Conservation (phyloP, 2,888 invertebrate species). For the Yponomeuta sedellus region DNA sequence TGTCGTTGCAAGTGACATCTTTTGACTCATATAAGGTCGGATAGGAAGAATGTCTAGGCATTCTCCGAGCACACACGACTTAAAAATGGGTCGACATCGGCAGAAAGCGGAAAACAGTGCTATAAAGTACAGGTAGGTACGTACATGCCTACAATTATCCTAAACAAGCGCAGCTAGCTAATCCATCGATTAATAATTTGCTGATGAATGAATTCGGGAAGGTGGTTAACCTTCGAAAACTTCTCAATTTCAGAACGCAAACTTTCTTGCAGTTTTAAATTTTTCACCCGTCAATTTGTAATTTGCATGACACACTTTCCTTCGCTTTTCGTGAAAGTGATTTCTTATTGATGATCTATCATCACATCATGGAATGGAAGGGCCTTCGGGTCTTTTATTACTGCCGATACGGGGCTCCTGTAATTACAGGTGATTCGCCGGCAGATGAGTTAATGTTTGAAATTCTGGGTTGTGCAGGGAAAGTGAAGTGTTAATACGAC, state of each 20-base stretch:
- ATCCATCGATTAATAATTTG: conserved; percentile 23
- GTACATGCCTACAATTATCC: conserved; percentile 27
- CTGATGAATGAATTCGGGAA: conserved; percentile 46
- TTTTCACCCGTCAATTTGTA: conserved; percentile 5
- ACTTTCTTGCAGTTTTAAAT: conserved; percentile 8
- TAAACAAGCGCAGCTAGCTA: conserved; percentile 45
- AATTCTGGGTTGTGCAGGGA: conserved; percentile 66
- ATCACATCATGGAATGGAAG: conserved; percentile 28
- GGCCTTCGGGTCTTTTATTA: conserved; percentile 40
- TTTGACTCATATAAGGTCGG: no score
- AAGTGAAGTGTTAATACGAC: conserved; percentile 73
- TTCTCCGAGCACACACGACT: no score
- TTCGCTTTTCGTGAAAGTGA: conserved; percentile 72
- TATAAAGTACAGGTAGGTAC: no score
- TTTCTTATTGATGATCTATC: conserved; percentile 63
- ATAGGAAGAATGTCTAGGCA: no score
- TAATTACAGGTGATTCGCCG: conserved; percentile 64
- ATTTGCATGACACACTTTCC: conserved; percentile 65
- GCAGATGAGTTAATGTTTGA: conserved; percentile 72
- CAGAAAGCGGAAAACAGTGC: no score
- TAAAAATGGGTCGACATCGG: not conserved
- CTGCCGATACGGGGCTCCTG: conserved; percentile 47
- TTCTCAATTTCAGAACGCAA: conserved; percentile 27
- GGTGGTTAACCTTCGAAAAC: conserved; percentile 43
- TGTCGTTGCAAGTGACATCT: no score